Conservation (phyloP, 2,888 invertebrate genomes). For the Pammene fasciana region DNA sequence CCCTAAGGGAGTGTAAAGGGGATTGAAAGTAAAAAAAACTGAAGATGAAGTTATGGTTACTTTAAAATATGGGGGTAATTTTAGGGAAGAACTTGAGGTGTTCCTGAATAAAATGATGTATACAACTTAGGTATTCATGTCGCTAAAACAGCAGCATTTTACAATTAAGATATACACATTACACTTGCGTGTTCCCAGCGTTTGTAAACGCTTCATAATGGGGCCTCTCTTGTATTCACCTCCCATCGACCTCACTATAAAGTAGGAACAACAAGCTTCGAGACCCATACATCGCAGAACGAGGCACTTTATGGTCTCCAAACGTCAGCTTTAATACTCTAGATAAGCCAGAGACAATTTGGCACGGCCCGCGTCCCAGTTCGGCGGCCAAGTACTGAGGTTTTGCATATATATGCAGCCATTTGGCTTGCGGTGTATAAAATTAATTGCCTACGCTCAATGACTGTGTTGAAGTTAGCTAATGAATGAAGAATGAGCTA, state of each 20-base stretch:
- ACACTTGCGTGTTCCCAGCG: too few relatives aligned
- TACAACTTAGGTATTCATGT: too few relatives aligned
- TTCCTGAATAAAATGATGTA: too few relatives aligned
- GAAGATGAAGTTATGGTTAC: too few relatives aligned
- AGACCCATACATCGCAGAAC: constrained; percentile 70
- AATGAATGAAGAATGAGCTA: constrained; percentile 37
- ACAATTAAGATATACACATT: too few relatives aligned
- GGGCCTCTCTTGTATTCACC: too few relatives aligned
- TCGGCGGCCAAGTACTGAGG: constrained; percentile 77
- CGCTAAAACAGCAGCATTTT: too few relatives aligned
- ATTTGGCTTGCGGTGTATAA: constrained; percentile 79
- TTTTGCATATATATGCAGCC: constrained; percentile 81
- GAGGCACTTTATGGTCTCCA: constrained; percentile 73
- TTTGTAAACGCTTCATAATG: too few relatives aligned
- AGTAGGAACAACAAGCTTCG: constrained; percentile 61
- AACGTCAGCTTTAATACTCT: constrained; percentile 74
- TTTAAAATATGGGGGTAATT: too few relatives aligned
- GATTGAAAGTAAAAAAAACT: too few relatives aligned
- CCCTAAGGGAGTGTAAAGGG: too few relatives aligned
- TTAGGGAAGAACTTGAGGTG: too few relatives aligned
- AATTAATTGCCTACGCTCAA: constrained; percentile 76
- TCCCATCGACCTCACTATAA: constrained; percentile 46
- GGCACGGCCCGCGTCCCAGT: constrained; percentile 78
- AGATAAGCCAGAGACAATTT: constrained; percentile 83
- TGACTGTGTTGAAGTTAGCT: constrained; percentile 64